These are phyloP conservation scores for Musca domestica DNA, from an alignment of 1,140 invertebrate species.

Conservation along the genomic window DNA sequence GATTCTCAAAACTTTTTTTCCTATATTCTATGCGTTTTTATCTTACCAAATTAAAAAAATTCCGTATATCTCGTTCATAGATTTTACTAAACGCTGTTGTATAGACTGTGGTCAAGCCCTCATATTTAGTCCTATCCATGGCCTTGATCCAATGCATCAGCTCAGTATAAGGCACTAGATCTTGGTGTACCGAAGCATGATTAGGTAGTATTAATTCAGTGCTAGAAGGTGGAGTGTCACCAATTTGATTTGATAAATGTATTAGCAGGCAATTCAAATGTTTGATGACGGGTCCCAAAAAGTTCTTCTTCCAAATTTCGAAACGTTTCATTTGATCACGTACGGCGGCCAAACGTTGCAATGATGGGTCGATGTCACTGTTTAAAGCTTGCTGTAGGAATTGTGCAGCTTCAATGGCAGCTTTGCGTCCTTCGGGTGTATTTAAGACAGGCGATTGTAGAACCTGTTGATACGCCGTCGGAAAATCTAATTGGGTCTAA, in stretches of 20 bases:
- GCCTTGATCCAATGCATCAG: slow-evolving; percentile 88
- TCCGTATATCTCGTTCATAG: slow-evolving; percentile 79
- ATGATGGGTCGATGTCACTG: slow-evolving; percentile 64
- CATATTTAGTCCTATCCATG: slow-evolving; percentile 80
- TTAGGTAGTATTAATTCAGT: slow-evolving; percentile 71
- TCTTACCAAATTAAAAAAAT: slow-evolving; percentile 69
- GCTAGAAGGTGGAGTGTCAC: slow-evolving; percentile 47
- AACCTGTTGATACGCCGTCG: slow-evolving; percentile 66
- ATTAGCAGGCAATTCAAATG: slow-evolving; percentile 93
- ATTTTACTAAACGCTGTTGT: slow-evolving; percentile 74
- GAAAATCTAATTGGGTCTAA: slow-evolving; percentile 73
- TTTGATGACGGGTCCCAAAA: slow-evolving; percentile 76
- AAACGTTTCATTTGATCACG: slow-evolving; percentile 85
- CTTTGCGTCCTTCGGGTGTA: slow-evolving; percentile 69
- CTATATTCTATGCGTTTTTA: too few relatives aligned
- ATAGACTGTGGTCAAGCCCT: slow-evolving; percentile 77
- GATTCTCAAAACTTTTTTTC: not conserved
- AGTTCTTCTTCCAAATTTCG: slow-evolving; percentile 80
- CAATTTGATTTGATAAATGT: slow-evolving; percentile 71
- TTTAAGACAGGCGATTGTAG: slow-evolving; percentile 75
- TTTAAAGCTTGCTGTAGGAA: slow-evolving; percentile 77
- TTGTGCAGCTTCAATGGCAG: slow-evolving; percentile 76
- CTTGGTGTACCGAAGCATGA: slow-evolving; percentile 76
- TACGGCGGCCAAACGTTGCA: slow-evolving; percentile 74
- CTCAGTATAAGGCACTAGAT: slow-evolving; percentile 80